Percentiles rank a stretch among this genome's conserved stretches.
phyloP scores from a whole-genome alignment of 1,140 invertebrate genomes.

The Leptopilina clavipes region DNA sequence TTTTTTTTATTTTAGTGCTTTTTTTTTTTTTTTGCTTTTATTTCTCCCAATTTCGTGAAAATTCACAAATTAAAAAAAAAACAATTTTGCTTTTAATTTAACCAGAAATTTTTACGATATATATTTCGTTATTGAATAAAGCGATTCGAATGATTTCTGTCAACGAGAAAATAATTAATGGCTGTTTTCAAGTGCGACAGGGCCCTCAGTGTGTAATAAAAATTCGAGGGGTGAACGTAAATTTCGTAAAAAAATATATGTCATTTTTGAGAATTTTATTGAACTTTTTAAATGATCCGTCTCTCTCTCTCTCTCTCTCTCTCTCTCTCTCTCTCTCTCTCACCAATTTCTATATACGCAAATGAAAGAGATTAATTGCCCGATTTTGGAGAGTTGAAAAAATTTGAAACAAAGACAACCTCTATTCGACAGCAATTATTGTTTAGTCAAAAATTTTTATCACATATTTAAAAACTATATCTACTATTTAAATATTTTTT shows the following conservation, averaged over 20 bases:
- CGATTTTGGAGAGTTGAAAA: no score
- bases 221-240: not conserved
- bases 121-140: not conserved
- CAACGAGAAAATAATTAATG: constrained; percentile 4
- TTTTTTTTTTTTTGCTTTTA: no score
- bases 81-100: no score
- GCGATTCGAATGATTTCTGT: not conserved
- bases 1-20: no score
- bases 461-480: no score
- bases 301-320: no score
- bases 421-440: not conserved
- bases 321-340: no score
- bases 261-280: not conserved
- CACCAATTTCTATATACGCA: not conserved
- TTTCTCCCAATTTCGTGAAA: no score
- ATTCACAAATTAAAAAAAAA: no score
- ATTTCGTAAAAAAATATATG: not conserved
- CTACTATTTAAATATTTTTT: no score
- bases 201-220: not conserved
- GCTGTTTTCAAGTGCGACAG: not conserved
- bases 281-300: not conserved
- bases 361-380: not conserved
- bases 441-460: no score
- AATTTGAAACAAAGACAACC: not conserved
- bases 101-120: no score